phyloP scores from a whole-genome alignment of 2,113 vertebrate genomes.

The Suncus etruscus region DNA sequence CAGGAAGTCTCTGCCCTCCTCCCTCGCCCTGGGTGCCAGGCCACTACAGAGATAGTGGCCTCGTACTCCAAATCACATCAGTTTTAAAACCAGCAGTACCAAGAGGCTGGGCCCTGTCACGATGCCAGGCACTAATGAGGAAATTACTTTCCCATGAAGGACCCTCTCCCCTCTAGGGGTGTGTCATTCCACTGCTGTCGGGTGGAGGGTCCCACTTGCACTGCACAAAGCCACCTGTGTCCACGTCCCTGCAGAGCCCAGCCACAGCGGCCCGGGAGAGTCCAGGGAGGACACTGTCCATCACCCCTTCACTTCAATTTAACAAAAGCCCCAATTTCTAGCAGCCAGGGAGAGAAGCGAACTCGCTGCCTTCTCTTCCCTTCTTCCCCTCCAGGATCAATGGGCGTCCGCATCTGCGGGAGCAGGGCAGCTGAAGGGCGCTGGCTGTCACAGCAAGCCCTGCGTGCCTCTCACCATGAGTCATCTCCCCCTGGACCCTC shows the following conservation, averaged over 20 bases:
- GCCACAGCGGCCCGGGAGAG: not conserved
- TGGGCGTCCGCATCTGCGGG: not conserved
- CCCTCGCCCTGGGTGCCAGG: not conserved
- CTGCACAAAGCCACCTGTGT: slow-evolving; percentile 66
- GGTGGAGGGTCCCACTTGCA: not conserved
- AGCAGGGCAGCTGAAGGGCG: slow-evolving; percentile 78
- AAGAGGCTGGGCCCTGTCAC: not conserved
- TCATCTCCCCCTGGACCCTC: slow-evolving; percentile 62
- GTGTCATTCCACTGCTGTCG: not conserved
- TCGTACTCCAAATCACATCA: not conserved
- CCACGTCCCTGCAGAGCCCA: not conserved
- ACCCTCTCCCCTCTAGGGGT: not conserved
- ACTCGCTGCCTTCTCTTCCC: not conserved
- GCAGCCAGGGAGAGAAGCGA: not conserved
- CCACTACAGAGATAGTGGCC: not conserved
- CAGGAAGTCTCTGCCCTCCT: not conserved
- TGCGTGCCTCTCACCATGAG: not conserved
- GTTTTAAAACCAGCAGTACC: slow-evolving; percentile 43
- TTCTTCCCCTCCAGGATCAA: slow-evolving; percentile 48
- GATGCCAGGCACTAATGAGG: not conserved
- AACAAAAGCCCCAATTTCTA: slow-evolving; percentile 52
- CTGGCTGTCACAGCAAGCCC: slow-evolving; percentile 64
- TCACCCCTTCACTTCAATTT: slow-evolving; percentile 34
- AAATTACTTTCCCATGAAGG: not conserved
- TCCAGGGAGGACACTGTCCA: not conserved